phyloP scores from a whole-genome alignment of 1,140 invertebrate genomes.

The Sycophila sp. region DNA sequence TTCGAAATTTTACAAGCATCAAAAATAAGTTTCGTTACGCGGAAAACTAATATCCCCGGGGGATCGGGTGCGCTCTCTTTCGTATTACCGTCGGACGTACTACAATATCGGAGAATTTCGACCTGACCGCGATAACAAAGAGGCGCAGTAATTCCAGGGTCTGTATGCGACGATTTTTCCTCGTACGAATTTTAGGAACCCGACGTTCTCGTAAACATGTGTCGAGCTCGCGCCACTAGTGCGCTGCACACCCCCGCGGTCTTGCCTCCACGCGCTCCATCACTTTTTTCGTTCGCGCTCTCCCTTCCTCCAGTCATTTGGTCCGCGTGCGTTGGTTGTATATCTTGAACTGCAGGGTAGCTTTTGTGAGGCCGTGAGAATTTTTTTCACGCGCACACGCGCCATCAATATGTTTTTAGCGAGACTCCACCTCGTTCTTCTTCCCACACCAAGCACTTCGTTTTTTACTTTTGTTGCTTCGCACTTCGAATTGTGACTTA shows the following conservation, averaged over 20 bases:
- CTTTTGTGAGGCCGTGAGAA: background rate
- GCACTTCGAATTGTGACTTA: background rate
- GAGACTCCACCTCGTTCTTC: background rate
- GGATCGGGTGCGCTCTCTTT: too few species aligned
- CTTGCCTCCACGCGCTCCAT: too few species aligned
- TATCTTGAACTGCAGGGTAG: background rate
- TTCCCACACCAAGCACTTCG: background rate
- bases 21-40: background rate
- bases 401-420: constrained; percentile 27
- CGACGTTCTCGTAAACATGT: constrained; percentile 23
- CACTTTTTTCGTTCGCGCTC: too few species aligned
- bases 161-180: constrained; percentile 26
- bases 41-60: too few species aligned
- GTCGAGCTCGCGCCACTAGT: background rate
- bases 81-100: too few species aligned
- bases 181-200: constrained; percentile 26
- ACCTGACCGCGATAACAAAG: background rate
- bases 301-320: background rate
- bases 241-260: too few species aligned
- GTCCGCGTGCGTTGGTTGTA: background rate
- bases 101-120: too few species aligned
- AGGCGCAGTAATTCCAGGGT: constrained; percentile 21
- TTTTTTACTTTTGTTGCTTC: background rate
- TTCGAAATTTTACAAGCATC: too few species aligned
- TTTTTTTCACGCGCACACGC: background rate